Evolutionary conservation across 2,888 invertebrate genomes (phyloP), one percentile per base, ranked within the genome.

Genomic region (Lasioglossum calceatum): DNA sequence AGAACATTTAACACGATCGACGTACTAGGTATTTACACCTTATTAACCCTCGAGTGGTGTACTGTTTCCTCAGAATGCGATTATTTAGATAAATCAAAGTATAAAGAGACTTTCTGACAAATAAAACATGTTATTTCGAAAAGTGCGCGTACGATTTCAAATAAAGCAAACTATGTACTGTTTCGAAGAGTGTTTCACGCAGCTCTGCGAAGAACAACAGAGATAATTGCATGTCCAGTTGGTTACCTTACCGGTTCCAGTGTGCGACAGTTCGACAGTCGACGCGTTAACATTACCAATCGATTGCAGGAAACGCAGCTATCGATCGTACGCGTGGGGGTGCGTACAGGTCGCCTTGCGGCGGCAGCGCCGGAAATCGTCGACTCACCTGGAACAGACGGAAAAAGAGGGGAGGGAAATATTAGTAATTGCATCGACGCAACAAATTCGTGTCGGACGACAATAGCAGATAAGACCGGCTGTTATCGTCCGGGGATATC

Each of bases 401-500:
- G 76, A 64, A 54, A 50, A 47, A 72, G 61, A 47, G 64, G 42
- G 54, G 61, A n/a, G 70, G 36, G 74, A 32, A 23, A 32, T 27
- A 76, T 84, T 78, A 84, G 77, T 78, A 71, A 76, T 76, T 79
- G 82, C 72, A 80, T 47, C 50, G 73, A 10, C 23, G 27, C 67
- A 58, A 85, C 23, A 78, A 84, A 85, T 82, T 86, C 78, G 79
- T 74, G 82, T 72, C 75, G n/a, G 73, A 77, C 81, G 80, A 78
- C 72, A 78, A 83, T 74, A 75, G 82, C 75, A 91, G 93, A 92
- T 92, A 93, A 92, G 88, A 86, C 87, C 83, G 85, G 91, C 93
- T 92, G 93, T 93, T 94, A 94, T 92, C 92, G 91, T 93, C 92
- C 91, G 90, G 90, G 91, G 91, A 94, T 94, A 94, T 94, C 92